phyloP scores from a whole-genome alignment of 1,140 invertebrate species.

The Achroia grisella region DNA sequence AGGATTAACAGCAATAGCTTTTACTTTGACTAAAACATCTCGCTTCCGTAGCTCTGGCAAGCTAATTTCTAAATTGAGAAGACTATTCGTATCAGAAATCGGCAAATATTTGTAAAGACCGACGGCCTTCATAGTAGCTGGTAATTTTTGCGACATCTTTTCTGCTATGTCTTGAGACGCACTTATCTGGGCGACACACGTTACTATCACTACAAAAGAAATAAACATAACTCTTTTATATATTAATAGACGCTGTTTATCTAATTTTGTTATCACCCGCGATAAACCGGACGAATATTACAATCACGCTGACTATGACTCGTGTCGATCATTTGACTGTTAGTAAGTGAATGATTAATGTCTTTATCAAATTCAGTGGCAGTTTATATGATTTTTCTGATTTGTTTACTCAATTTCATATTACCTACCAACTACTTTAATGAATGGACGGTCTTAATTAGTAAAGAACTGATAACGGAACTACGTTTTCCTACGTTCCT shows the following conservation, averaged over 20 bases:
- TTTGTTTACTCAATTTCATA: no score
- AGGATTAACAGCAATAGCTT: slow-evolving; percentile 52
- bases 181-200: neutral
- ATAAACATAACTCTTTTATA: slow-evolving; percentile 3
- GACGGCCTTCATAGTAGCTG: slow-evolving; percentile 52
- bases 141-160: slow-evolving; percentile 30
- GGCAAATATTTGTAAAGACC: slow-evolving; percentile 61
- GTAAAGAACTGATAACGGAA: no score
- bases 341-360: neutral
- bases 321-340: neutral
- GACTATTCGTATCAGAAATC: slow-evolving; percentile 42
- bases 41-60: slow-evolving; percentile 33
- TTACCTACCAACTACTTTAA: no score
- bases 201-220: neutral
- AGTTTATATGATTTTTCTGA: no score
- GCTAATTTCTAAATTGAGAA: slow-evolving; percentile 44
- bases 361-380: neutral
- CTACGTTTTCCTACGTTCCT: no score
- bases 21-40: slow-evolving; percentile 55
- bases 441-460: no score
- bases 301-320: neutral
- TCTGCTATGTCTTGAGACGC: neutral
- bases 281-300: neutral
- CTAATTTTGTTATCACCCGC: slow-evolving; percentile 4
- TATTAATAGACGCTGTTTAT: neutral